A percentile compares a stretch with the other conserved stretches of the same genome.
Conservation (phyloP, 1,140 invertebrate genomes). For the Neotoxoptera formosana region DNA sequence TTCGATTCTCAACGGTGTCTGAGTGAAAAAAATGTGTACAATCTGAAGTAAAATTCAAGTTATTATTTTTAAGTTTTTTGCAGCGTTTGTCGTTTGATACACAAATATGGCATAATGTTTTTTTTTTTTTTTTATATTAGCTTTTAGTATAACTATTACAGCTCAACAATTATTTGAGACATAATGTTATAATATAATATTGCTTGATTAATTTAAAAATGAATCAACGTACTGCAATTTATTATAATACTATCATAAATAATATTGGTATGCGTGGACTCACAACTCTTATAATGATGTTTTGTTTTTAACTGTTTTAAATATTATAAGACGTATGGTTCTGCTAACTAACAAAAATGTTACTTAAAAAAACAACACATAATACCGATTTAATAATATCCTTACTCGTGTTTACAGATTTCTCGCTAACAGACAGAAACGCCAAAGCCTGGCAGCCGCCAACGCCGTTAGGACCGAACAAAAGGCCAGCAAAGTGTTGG, state of each 20-base stretch:
- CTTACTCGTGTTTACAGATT: conserved; percentile 58
- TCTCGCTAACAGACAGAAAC: conserved; percentile 61
- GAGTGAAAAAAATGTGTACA: background rate
- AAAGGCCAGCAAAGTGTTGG: conserved; percentile 82
- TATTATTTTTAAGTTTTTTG: too few species aligned
- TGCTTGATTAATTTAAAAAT: background rate
- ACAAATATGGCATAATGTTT: too few species aligned
- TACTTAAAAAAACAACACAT: background rate
- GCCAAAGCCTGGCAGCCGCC: conserved; percentile 73
- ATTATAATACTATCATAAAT: background rate
- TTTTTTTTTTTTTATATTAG: too few species aligned
- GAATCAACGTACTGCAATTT: background rate
- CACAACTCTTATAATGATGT: too few species aligned
- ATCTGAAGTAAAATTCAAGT: background rate
- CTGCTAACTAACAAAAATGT: background rate
- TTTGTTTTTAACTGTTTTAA: too few species aligned
- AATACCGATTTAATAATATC: background rate
- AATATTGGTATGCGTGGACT: too few species aligned
- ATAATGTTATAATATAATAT: too few species aligned
- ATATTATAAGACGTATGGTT: background rate
- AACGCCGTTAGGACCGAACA: conserved; percentile 84
- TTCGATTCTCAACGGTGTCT: background rate
- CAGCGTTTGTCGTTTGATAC: too few species aligned
- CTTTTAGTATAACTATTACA: too few species aligned
- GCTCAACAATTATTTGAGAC: too few species aligned